Percentiles rank a stretch among this genome's conserved stretches.
These are phyloP conservation scores for Callipepla squamata DNA, from an alignment of 2,113 vertebrate genomes.

Conservation along the genomic window DNA sequence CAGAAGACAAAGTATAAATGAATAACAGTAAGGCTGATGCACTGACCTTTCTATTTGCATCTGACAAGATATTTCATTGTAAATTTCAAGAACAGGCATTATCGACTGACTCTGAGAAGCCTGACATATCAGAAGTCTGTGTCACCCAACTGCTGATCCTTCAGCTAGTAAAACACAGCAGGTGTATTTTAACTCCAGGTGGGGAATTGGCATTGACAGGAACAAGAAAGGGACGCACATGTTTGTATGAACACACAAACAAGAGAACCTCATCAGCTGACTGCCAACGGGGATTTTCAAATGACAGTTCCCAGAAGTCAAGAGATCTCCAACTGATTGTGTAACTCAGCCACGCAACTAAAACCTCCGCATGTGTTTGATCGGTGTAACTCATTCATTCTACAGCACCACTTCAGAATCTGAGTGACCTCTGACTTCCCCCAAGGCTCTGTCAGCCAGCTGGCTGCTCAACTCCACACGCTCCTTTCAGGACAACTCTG, in stretches of 20 bases:
- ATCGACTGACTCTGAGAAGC: background rate
- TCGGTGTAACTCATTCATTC: conserved; percentile 10
- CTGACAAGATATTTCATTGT: background rate
- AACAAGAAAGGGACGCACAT: conserved; percentile 36
- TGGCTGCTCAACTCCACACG: background rate
- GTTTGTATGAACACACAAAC: conserved; percentile 1
- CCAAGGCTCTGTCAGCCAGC: background rate
- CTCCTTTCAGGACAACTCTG: background rate
- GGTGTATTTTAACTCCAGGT: background rate
- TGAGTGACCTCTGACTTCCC: background rate
- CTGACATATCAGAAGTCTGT: background rate
- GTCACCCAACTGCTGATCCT: background rate
- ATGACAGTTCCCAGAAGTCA: conserved; percentile 42
- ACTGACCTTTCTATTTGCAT: background rate
- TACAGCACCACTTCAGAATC: background rate
- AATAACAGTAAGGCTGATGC: background rate
- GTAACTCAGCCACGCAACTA: background rate
- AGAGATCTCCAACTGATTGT: conserved; percentile 9
- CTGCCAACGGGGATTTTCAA: conserved; percentile 27
- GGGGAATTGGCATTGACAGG: background rate
- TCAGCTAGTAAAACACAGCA: background rate
- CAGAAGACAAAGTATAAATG: background rate
- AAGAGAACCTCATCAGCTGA: background rate
- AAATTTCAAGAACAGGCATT: background rate
- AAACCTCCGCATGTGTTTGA: background rate